Evolutionary conservation across 2,888 invertebrate species (phyloP), one percentile per base, ranked within the genome.

Genomic region (Eledone cirrhosa): DNA sequence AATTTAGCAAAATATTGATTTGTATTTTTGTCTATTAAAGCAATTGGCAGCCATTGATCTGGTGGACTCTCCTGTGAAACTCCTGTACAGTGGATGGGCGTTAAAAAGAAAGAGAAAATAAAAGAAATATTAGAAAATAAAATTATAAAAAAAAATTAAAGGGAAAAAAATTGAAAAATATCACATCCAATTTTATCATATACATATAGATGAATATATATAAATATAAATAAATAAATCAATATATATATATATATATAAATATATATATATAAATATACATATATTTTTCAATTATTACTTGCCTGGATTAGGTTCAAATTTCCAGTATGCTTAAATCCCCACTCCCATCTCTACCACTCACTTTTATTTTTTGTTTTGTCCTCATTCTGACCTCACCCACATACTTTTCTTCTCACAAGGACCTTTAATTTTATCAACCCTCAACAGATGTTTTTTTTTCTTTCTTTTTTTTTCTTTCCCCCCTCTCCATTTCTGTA

Each of bases 161-260:
- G 72, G 72, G 72, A 72, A 72, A 41, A 41, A 41, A 72, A 72
- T 72, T 72, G 72, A 72, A 72, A 72, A 72, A 33, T 72, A 72
- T 72, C 72, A 72, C 72, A 72, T 72, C 72, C 72, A 72, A 72
- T 72, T 72, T 72, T 72, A 72, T 72, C 72, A 72, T 72, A 72
- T 72, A 72, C 72, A 72, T 72, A 72, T 72, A 72, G 72, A 78
- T 47, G 78, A 69, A 78, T 69, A 78, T 78, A 69, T 72, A 78
- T 53, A 69, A 48, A 78, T 19, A 47, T 78, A 69, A 69, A 67
- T 77, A 63, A 59, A 63, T 77, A 65, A 65, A 77, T 77, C 59
- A 63, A 53, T 77, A 69, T 78, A 77, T 77, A 77, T 77, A 59
- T 77, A 53, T 77, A 69, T 78, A 77, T 77, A 77, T 77, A 76